Evolutionary conservation across 2,888 invertebrate species (phyloP).

Genomic region (Liopterus haemorrhoidalis): DNA sequence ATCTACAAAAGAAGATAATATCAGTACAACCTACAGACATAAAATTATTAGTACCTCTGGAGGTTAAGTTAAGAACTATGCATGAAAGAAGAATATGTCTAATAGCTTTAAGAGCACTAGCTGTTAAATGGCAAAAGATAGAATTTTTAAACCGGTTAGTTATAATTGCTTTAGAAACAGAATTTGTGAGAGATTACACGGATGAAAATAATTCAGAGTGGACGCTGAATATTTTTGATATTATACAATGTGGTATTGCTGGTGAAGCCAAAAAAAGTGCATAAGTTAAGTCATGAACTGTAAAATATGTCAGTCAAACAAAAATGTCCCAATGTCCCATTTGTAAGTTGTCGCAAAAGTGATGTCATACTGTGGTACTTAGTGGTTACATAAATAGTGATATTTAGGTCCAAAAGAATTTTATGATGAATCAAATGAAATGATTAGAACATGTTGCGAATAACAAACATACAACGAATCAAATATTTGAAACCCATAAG

Average conservation of each 20-base stretch:
- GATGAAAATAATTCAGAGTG: constrained; percentile 38
- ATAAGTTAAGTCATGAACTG: constrained; percentile 2
- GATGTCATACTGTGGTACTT: too few species aligned
- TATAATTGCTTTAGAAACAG: constrained; percentile 42
- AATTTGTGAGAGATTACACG: constrained; percentile 42
- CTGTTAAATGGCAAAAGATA: constrained; percentile 42
- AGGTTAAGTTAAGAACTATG: constrained; percentile 29
- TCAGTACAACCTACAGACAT: constrained; percentile 41
- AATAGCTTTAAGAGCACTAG: constrained; percentile 40
- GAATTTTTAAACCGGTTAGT: constrained; percentile 38
- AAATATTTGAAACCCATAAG: too few species aligned
- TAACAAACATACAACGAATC: too few species aligned
- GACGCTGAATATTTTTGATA: constrained; percentile 41
- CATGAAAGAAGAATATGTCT: constrained; percentile 35
- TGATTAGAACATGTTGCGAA: too few species aligned
- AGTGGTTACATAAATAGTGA: too few species aligned
- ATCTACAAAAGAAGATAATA: constrained; percentile 40
- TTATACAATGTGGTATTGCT: constrained; percentile 40
- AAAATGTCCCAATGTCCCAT: constrained; percentile 10
- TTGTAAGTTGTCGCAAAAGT: constrained; percentile 2
- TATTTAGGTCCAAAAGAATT: too few species aligned
- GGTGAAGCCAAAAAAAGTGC: constrained; percentile 10
- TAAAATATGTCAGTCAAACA: too few species aligned
- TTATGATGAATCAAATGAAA: too few species aligned
- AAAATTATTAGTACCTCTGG: constrained; percentile 43